Percentiles rank a stretch among this genome's conserved stretches.
Evolutionary conservation across 2,797 vertebrate genomes (phyloP).

Genomic region (Chelidonichthys spinosus): DNA sequence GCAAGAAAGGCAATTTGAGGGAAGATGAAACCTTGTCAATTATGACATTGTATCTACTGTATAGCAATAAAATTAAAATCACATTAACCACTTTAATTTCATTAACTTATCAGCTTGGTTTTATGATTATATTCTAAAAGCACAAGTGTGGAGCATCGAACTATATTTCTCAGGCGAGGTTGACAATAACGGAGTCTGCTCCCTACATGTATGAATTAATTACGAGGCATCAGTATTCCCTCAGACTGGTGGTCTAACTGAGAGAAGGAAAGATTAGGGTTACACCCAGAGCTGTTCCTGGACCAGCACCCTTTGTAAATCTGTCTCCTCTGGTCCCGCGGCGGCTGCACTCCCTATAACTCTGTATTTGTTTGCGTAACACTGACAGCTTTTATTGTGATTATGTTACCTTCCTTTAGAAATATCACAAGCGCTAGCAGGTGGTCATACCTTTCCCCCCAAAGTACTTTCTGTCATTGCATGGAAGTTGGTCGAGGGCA

Average conservation of each 20-base stretch:
- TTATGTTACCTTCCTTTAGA: background rate
- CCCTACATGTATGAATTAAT: conserved; percentile 59
- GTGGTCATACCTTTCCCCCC: conserved; percentile 1
- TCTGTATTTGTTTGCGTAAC: conserved; percentile 22
- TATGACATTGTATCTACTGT: no score
- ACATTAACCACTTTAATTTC: no score
- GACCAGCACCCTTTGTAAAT: conserved; percentile 44
- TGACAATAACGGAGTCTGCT: conserved; percentile 40
- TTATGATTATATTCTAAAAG: no score
- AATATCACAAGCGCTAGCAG: conserved; percentile 6
- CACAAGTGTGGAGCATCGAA: no score
- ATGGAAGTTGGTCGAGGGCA: background rate
- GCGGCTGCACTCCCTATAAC: conserved; percentile 25
- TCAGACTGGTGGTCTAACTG: conserved; percentile 44
- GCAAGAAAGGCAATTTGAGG: no score
- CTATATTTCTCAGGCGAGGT: conserved; percentile 17
- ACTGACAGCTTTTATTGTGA: conserved; percentile 18
- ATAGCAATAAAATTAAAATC: no score
- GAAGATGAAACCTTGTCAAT: no score
- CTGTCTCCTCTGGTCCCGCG: conserved; percentile 27
- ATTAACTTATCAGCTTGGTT: no score
- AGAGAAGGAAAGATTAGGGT: conserved; percentile 35
- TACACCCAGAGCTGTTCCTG: conserved; percentile 49
- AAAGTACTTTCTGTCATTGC: background rate
- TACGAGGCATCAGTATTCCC: conserved; percentile 50